These are phyloP conservation scores for Xiphydria camelus DNA, from an alignment of 2,888 invertebrate genomes.

Conservation along the genomic window DNA sequence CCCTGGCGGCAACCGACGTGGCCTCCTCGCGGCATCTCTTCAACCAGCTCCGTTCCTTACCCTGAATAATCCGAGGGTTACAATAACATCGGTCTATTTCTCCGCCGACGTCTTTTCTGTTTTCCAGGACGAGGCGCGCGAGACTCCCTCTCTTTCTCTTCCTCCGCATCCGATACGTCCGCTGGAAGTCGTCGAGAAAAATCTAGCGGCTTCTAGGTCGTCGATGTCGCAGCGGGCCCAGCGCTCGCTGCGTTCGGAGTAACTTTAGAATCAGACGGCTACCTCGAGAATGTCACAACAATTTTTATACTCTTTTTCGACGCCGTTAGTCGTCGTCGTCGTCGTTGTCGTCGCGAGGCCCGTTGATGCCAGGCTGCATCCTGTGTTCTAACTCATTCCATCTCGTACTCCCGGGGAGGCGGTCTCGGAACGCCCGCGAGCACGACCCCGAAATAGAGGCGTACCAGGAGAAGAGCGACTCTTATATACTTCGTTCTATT, in stretches of 20 bases:
- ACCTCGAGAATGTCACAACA: conserved; percentile 15
- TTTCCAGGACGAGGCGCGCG: neutral
- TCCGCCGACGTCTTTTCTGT: neutral
- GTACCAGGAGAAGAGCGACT: neutral
- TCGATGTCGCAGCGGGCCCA: neutral
- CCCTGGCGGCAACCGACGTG: conserved; percentile 11
- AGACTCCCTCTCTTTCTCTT: no score
- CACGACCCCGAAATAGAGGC: neutral
- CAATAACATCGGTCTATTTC: conserved; percentile 15
- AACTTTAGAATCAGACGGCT: conserved; percentile 9
- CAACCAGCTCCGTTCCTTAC: conserved; percentile 6
- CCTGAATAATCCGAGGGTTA: conserved; percentile 5
- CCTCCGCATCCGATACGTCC: no score
- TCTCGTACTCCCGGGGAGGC: neutral
- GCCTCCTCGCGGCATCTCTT: no score
- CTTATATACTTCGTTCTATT: conserved; percentile 1
- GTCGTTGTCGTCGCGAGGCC: no score
- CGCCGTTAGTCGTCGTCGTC: no score
- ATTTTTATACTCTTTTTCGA: conserved; percentile 5
- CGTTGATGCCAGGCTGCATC: neutral
- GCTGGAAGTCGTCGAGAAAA: no score
- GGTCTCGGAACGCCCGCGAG: neutral
- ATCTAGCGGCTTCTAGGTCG: neutral
- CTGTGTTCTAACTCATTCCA: neutral
- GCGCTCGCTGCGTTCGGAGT: neutral